Conservation (phyloP, 2,888 invertebrate genomes). For the Artemia sinica region DNA sequence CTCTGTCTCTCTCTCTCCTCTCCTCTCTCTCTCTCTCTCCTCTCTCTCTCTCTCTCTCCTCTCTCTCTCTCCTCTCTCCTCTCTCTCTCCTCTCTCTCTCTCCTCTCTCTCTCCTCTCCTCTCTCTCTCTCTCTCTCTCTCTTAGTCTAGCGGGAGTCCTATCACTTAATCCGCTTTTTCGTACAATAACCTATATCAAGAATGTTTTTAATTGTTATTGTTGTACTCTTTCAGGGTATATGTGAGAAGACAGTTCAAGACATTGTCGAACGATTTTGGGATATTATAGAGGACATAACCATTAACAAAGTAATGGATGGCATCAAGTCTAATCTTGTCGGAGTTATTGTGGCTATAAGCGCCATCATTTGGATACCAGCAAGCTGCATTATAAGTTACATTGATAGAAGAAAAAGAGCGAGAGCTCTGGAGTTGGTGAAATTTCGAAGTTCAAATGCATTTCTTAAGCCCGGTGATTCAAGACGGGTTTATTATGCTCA, state of each 20-base stretch:
- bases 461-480: constrained; percentile 1
- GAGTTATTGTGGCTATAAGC: constrained; percentile 72
- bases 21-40: too few relatives aligned
- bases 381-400: constrained; percentile 48
- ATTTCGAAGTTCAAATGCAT: not conserved
- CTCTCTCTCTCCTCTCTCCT: too few relatives aligned
- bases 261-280: constrained; percentile 89
- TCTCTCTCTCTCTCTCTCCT: too few relatives aligned
- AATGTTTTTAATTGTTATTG: not conserved
- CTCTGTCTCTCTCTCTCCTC: too few relatives aligned
- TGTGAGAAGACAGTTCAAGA: constrained; percentile 89
- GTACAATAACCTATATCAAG: not conserved
- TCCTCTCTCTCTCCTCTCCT: too few relatives aligned
- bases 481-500: constrained; percentile 4
- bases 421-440: not conserved
- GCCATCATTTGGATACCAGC: constrained; percentile 89
- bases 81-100: too few relatives aligned
- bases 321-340: constrained; percentile 79
- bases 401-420: constrained; percentile 15
- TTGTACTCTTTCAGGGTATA: constrained; percentile 46
- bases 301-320: constrained; percentile 78
- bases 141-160: too few relatives aligned
- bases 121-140: too few relatives aligned
- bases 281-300: constrained; percentile 88
- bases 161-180: too few relatives aligned